These are phyloP conservation scores for Stegophylla sp. DNA, from an alignment of 2,888 invertebrate species.

Conservation along the genomic window DNA sequence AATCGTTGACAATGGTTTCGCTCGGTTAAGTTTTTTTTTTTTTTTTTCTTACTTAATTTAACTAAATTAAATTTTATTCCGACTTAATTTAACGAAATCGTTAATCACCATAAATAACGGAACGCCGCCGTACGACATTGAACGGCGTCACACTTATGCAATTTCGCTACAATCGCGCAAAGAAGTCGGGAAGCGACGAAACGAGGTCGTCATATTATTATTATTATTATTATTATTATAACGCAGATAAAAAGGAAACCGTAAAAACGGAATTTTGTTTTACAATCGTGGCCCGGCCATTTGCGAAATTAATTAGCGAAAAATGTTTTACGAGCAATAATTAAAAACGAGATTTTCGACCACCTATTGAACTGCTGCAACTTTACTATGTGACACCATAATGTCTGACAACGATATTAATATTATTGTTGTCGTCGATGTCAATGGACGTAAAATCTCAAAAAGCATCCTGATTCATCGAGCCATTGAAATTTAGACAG, in stretches of 20 bases:
- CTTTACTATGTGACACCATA: too few relatives aligned
- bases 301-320: slow-evolving; percentile 6
- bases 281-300: neutral
- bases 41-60: slow-evolving; percentile 17
- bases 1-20: neutral
- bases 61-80: too few relatives aligned
- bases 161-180: slow-evolving; percentile 10
- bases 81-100: slow-evolving; percentile 27
- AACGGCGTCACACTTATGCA: slow-evolving; percentile 46
- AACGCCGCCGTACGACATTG: slow-evolving; percentile 3
- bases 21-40: too few relatives aligned
- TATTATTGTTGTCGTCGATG: too few relatives aligned
- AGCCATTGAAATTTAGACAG: too few relatives aligned
- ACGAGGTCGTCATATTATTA: slow-evolving; percentile 24
- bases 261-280: slow-evolving; percentile 9
- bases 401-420: too few relatives aligned
- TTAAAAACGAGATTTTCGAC: slow-evolving; percentile 15
- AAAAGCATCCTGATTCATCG: too few relatives aligned
- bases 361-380: neutral
- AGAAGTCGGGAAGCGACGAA: neutral
- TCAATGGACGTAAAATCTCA: too few relatives aligned
- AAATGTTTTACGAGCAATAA: slow-evolving; percentile 5
- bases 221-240: too few relatives aligned
- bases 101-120: slow-evolving; percentile 19
- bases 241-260: neutral